A percentile compares a stretch with the other conserved stretches of the same genome.
phyloP scores from a whole-genome alignment of 35 echinoderm and acorn worm genomes.

The Strongylocentrotus purpuratus region DNA sequence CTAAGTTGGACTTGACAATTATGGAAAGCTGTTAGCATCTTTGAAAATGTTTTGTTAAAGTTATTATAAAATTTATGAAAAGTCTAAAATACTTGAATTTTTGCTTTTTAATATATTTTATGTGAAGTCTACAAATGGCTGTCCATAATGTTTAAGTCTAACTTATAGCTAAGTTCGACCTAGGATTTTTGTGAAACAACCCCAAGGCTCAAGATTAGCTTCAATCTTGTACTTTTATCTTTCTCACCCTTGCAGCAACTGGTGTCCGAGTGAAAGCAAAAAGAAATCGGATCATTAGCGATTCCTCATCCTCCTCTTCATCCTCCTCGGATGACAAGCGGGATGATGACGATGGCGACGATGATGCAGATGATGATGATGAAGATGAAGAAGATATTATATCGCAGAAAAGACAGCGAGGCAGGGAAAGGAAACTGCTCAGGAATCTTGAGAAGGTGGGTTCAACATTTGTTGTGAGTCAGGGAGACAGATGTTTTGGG shows the following conservation, averaged over 20 bases:
- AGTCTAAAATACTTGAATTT: too few species aligned
- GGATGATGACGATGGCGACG: constrained; percentile 14
- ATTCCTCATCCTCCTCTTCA: not conserved
- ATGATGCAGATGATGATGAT: constrained; percentile 23
- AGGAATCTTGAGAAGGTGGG: constrained; percentile 25
- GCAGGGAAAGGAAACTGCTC: constrained; percentile 9
- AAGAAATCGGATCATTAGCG: not conserved
- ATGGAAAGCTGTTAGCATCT: too few species aligned
- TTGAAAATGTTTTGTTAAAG: too few species aligned
- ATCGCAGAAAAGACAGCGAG: not conserved
- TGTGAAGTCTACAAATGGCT: too few species aligned
- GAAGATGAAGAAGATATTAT: constrained; percentile 20
- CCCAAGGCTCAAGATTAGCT: not conserved
- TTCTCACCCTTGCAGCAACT: not conserved
- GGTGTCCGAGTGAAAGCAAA: not conserved
- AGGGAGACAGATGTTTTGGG: not conserved
- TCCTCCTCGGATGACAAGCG: not conserved
- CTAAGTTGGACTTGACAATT: too few species aligned
- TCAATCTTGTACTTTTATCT: not conserved
- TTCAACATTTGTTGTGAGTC: not conserved
- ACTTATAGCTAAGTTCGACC: too few species aligned
- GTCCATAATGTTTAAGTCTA: too few species aligned
- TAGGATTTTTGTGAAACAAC: too few species aligned
- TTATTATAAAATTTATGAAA: too few species aligned
- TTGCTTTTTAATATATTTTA: too few species aligned